Conservation (phyloP, 2,888 invertebrate genomes). For the Brachypalpus laphriformis region DNA sequence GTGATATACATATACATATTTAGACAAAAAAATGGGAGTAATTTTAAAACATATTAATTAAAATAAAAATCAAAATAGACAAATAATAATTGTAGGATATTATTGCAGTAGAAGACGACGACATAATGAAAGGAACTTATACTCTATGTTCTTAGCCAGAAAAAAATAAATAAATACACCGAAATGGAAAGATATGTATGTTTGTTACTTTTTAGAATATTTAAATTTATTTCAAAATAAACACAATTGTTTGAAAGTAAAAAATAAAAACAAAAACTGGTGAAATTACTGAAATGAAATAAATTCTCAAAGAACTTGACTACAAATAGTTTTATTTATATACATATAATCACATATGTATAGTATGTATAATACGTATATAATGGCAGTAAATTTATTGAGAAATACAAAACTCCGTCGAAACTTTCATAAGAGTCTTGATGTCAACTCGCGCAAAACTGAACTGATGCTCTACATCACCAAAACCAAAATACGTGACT, state of each 20-base stretch:
- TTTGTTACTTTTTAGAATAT: constrained; percentile 45
- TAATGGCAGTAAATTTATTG: background rate
- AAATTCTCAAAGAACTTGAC: constrained; percentile 1
- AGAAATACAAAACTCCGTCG: too few relatives aligned
- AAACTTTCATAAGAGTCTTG: too few relatives aligned
- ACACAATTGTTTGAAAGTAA: constrained; percentile 9
- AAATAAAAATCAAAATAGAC: constrained; percentile 39
- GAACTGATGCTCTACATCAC: too few relatives aligned
- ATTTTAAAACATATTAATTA: constrained; percentile 23
- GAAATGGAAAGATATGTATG: background rate
- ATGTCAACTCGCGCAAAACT: too few relatives aligned
- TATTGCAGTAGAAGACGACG: constrained; percentile 5
- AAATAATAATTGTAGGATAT: constrained; percentile 54
- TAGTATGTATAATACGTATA: too few relatives aligned
- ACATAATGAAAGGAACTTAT: background rate
- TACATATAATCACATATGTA: too few relatives aligned
- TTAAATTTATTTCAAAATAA: constrained; percentile 27
- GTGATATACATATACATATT: constrained; percentile 38
- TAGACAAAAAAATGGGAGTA: background rate
- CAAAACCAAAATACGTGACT: too few relatives aligned
- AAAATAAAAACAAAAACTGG: background rate
- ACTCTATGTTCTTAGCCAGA: constrained; percentile 3
- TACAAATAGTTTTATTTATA: background rate
- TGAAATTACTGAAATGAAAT: constrained; percentile 14
- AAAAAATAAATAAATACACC: constrained; percentile 4